Percentiles rank a stretch among this genome's conserved stretches.
phyloP scores from a whole-genome alignment of 92 coral and sea anemone species.

The Actinostola sp. region DNA sequence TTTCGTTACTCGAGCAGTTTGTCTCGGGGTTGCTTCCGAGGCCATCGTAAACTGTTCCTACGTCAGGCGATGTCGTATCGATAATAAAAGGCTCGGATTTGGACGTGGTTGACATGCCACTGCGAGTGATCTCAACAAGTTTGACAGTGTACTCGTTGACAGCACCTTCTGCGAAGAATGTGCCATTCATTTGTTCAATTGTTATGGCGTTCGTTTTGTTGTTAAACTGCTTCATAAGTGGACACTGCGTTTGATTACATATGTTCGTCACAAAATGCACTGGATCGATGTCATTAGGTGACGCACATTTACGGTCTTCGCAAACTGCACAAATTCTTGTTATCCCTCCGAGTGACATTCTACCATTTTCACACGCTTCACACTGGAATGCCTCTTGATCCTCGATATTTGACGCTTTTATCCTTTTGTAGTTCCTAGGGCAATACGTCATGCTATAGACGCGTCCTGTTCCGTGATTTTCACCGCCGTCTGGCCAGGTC shows the following conservation, averaged over 20 bases:
- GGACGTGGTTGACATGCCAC: constrained; percentile 70
- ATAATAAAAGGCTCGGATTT: constrained; percentile 82
- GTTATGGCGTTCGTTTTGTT: constrained; percentile 56
- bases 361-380: constrained; percentile 72
- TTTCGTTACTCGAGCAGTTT: constrained; percentile 88
- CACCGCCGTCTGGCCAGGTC: constrained; percentile 86
- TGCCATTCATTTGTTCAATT: constrained; percentile 42
- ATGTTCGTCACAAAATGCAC: constrained; percentile 61
- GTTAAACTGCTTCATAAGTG: constrained; percentile 23
- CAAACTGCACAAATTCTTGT: constrained; percentile 70
- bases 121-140: constrained; percentile 77
- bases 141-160: constrained; percentile 62
- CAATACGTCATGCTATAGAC: constrained; percentile 82
- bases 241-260: constrained; percentile 52
- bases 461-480: constrained; percentile 83
- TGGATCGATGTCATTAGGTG: constrained; percentile 56
- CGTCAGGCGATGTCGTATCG: constrained; percentile 86
- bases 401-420: constrained; percentile 47
- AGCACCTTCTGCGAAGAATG: constrained; percentile 71
- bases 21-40: constrained; percentile 75
- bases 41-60: constrained; percentile 86
- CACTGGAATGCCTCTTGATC: constrained; percentile 59
- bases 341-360: constrained; percentile 87
- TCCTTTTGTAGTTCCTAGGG: constrained; percentile 65
- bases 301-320: constrained; percentile 54